Base-by-base conservation (phyloP, 2,797 vertebrate species). In the Argentina silus region DNA sequence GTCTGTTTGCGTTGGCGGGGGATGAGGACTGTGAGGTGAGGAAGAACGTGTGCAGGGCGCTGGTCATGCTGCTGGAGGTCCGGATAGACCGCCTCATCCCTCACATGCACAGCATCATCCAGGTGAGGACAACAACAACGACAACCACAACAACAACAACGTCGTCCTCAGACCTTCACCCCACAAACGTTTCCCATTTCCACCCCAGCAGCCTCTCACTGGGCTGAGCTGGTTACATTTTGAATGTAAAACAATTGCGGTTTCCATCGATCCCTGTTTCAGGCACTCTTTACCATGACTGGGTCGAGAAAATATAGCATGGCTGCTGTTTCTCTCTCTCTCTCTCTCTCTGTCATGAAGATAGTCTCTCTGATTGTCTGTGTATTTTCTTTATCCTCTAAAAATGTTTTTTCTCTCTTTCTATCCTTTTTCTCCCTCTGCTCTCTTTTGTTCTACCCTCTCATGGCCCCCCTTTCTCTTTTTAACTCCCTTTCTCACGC, bases 81-180 rank as follows among this genome's bases (percentile, higher is more conserved):
- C 94, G 97, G n/a, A 97, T 98, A 0, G 97, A 98, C 79, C 93
- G 97, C 43, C 95, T 98, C 48, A 96, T 98, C 68, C 97, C 97
- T 0, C 96, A 98, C 89, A 97, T 98, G 97, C 96, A 98, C 91
- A 97, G 97, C 86, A 98, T 98, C 85, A 96, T 98, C 81, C 96
- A 98, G 95, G 96, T 98, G 69, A 77, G 88, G 1, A 5, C 7
- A 2, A 36, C 27, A 5, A 66, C 11, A 23, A n/a, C n/a, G n/a
- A n/a, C n/a, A n/a, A n/a, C n/a, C n/a, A n/a, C n/a, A n/a, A n/a
- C n/a, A n/a, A n/a, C n/a, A n/a, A n/a, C n/a, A n/a, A n/a, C n/a
- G n/a, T n/a, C n/a, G n/a, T 9, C 7, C 15, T 12, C 43, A 17
- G 42, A 64, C 42, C 11, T 7, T 14, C 15, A 43, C 42, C 42